Conservation (phyloP, 2,113 vertebrate species). For the Xenopus borealis region DNA sequence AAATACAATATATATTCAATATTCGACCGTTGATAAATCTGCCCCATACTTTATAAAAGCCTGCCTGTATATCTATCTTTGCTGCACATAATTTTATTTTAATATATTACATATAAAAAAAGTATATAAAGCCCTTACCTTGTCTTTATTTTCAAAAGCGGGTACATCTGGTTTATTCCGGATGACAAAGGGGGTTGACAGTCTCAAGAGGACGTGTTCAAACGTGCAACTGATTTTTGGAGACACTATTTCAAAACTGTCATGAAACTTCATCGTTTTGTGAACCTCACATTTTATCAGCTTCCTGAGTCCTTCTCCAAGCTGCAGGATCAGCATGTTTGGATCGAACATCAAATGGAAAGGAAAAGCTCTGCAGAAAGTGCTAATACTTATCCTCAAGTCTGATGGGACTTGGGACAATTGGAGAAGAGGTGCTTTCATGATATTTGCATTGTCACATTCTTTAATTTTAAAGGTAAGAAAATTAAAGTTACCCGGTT, state of each 20-base stretch:
- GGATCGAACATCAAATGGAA: conserved; percentile 94
- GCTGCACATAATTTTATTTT: no score
- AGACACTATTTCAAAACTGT: conserved; percentile 93
- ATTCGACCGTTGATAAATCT: no score
- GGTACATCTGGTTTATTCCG: conserved; percentile 80
- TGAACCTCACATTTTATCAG: conserved; percentile 84
- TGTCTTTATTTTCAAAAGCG: conserved; percentile 81
- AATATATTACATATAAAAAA: no score
- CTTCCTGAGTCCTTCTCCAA: conserved; percentile 89
- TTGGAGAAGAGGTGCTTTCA: conserved; percentile 64
- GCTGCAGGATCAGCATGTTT: conserved; percentile 86
- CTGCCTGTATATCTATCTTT: no score
- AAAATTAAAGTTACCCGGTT: conserved; percentile 74
- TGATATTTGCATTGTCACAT: conserved; percentile 61
- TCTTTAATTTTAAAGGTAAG: conserved; percentile 86
- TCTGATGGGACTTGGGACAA: conserved; percentile 82
- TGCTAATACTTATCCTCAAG: conserved; percentile 88
- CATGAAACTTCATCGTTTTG: conserved; percentile 82
- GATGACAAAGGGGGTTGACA: conserved; percentile 95
- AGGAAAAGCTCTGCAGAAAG: conserved; percentile 93
- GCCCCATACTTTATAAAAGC: no score
- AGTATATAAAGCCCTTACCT: conserved; percentile 71
- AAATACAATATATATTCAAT: no score
- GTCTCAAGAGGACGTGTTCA: conserved; percentile 83
- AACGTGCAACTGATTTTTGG: conserved; percentile 90